Conservation (phyloP, 2,888 invertebrate genomes). For the Himalopsyche anomala region DNA sequence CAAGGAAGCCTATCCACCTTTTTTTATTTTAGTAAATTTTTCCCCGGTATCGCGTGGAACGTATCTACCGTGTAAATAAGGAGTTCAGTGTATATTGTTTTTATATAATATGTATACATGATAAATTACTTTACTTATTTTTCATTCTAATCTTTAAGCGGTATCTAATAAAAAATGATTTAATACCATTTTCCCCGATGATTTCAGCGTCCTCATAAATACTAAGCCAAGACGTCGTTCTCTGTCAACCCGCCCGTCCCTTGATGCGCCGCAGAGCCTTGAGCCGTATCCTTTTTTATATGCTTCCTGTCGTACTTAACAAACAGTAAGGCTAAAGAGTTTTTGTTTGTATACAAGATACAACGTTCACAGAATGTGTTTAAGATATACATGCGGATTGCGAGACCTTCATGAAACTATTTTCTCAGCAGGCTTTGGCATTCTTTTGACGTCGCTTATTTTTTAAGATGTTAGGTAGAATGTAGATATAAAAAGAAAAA, state of each 20-base stretch:
- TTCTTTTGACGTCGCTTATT: background rate
- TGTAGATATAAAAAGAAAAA: too few relatives aligned
- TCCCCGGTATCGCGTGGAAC: too few relatives aligned
- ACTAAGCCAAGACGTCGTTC: background rate
- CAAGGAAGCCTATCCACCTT: too few relatives aligned
- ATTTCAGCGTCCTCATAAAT: background rate
- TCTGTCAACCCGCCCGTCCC: background rate
- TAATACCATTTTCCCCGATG: background rate
- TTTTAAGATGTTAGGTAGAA: too few relatives aligned
- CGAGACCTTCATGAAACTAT: constrained; percentile 31
- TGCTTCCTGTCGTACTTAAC: constrained; percentile 22
- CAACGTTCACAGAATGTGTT: constrained; percentile 37
- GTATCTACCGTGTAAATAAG: too few relatives aligned
- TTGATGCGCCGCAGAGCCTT: background rate
- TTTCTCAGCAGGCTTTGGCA: background rate
- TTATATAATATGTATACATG: too few relatives aligned
- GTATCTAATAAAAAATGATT: too few relatives aligned
- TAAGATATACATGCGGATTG: constrained; percentile 32
- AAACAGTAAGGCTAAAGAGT: constrained; percentile 21
- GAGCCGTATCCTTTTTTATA: constrained; percentile 36
- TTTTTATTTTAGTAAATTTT: too few relatives aligned
- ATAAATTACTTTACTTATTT: too few relatives aligned
- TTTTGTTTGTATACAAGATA: constrained; percentile 28
- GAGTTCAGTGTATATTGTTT: too few relatives aligned
- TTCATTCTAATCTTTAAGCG: too few relatives aligned